Conservation (phyloP, 2,888 invertebrate genomes). For the Pardosa pseudoannulata region DNA sequence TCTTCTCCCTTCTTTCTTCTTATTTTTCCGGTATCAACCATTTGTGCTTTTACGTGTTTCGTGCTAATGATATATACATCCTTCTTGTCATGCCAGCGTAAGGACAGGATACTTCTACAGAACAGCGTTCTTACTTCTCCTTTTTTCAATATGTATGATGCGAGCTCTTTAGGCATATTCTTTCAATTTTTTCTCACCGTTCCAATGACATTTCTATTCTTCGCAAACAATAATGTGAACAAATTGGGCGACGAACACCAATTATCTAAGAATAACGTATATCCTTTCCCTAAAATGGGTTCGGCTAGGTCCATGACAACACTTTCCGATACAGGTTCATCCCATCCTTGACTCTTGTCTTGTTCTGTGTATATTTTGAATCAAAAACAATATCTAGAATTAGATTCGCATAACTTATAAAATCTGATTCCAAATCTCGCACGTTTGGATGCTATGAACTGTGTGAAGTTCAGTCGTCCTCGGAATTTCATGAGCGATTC, state of each 20-base stretch:
- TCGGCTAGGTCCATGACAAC: slow-evolving; percentile 13
- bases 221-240: not conserved
- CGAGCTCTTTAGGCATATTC: slow-evolving; percentile 14
- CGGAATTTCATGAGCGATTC: slow-evolving; percentile 21
- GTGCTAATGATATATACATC: too few species aligned
- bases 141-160: slow-evolving; percentile 15
- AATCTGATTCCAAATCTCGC: not conserved
- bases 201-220: slow-evolving; percentile 9
- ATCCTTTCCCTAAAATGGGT: slow-evolving; percentile 14
- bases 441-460: too few species aligned
- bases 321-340: not conserved
- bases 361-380: slow-evolving; percentile 3
- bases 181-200: not conserved
- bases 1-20: not conserved
- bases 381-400: slow-evolving; percentile 10
- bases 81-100: not conserved
- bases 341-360: slow-evolving; percentile 7
- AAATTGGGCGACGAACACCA: not conserved
- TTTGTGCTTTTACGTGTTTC: too few species aligned
- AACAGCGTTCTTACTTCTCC: slow-evolving; percentile 8
- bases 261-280: slow-evolving; percentile 12
- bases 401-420: not conserved
- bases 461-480: slow-evolving; percentile 1
- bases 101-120: not conserved
- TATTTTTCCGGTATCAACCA: not conserved